Evolutionary conservation across 1,140 invertebrate genomes (phyloP), one percentile per base, ranked within the genome.

Genomic region (Tetraneura akinire): DNA sequence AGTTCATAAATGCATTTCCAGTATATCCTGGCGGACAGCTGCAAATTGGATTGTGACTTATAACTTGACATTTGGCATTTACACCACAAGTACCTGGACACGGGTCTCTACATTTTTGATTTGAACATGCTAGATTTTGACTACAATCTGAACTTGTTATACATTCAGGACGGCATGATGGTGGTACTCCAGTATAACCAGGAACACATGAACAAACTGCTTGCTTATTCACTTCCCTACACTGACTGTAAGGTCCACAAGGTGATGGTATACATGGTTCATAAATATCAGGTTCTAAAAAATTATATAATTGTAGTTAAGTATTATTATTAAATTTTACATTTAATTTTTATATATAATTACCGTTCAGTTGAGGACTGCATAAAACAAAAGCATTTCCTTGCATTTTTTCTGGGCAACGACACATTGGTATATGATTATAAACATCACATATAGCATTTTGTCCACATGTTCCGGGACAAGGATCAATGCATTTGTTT

Each of bases 1-100:
- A 93, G 82, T 89, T 86, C 32, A 89, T 84, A 82, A 93, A 92
- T 57, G 93, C 92, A 88, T 94, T 91, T 57, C 93, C 92, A 80
- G 89, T 88, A 85, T 88, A 91, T 80, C 89, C 88, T 62, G 87
- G 83, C 21, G 88, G 87, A 83, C 92, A 94, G 83, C 89, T 89
- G 84, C 92, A 91, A 32, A 89, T 86, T 21, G 90, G 88, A 57
- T 85, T 87, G 83, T 91, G 90, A 84, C 90, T 92, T 45, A 91
- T 86, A 21, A 92, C 90, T 76, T 88, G 86, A 83, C 92, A 92
- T 74, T 90, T 88, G 18, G 92, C 89, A 82, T 88, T 88, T 11
- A 81, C 82, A 18, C 89, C 90, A 84, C 90, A 91, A 26, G 86
- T 85, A 82, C 86, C 86, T 42, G 85, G 85, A 81, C 90, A 91